These are phyloP conservation scores for Drepana arcuata DNA, from an alignment of 1,140 invertebrate genomes.

Conservation along the genomic window DNA sequence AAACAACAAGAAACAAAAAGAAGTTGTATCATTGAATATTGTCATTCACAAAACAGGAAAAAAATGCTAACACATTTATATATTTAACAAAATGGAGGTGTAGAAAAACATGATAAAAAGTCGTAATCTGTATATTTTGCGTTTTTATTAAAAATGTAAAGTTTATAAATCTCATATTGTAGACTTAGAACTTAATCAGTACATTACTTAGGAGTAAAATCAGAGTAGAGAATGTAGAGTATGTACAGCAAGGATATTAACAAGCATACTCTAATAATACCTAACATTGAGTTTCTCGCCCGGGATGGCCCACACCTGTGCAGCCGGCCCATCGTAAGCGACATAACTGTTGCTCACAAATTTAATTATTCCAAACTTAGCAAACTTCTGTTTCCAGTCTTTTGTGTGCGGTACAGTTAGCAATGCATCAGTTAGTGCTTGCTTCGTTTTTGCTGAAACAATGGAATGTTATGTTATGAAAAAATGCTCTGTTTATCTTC, in stretches of 20 bases:
- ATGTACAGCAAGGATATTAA: constrained; percentile 60
- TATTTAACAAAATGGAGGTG: background rate
- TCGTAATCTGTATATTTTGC: too few species aligned
- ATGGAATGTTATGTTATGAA: background rate
- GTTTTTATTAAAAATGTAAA: constrained; percentile 1
- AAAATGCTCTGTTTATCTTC: too few species aligned
- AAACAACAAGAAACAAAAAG: constrained; percentile 28
- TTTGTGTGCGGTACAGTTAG: constrained; percentile 54
- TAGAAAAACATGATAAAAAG: too few species aligned
- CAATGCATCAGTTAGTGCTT: constrained; percentile 53
- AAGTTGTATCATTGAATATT: constrained; percentile 34
- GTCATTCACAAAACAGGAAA: constrained; percentile 24
- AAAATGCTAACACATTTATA: background rate
- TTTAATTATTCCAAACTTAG: constrained; percentile 67
- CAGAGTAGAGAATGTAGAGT: constrained; percentile 60
- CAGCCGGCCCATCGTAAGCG: constrained; percentile 67
- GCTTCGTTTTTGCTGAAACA: constrained; percentile 66
- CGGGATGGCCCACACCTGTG: constrained; percentile 70
- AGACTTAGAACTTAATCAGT: constrained; percentile 3
- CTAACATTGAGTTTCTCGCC: constrained; percentile 67
- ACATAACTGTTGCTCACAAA: constrained; percentile 68
- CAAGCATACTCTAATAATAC: constrained; percentile 73
- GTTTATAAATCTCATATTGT: background rate
- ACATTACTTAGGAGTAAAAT: constrained; percentile 49
- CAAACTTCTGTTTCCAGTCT: constrained; percentile 66